Conservation (phyloP, 2,888 invertebrate species). For the Cephus pygmeus region DNA sequence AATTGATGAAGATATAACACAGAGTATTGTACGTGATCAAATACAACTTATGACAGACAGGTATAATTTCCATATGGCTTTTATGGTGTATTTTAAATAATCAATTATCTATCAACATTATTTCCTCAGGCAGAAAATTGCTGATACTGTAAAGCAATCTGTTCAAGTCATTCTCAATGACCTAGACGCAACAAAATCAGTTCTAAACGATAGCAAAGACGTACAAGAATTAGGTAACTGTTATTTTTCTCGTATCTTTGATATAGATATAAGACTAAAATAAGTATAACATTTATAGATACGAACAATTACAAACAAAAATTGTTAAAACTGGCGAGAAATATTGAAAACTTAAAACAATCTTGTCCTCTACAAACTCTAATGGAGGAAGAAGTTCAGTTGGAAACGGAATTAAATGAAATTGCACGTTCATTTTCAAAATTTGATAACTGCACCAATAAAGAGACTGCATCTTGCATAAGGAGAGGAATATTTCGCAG, state of each 20-base stretch:
- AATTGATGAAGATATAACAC: constrained; percentile 40
- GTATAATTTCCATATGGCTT: constrained; percentile 32
- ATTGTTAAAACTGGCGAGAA: constrained; percentile 48
- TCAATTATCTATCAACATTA: constrained; percentile 12
- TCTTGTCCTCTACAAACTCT: constrained; percentile 37
- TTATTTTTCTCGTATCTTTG: background rate
- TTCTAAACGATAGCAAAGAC: constrained; percentile 36
- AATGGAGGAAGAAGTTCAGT: constrained; percentile 39
- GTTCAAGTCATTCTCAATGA: constrained; percentile 39
- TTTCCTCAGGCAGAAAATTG: constrained; percentile 31
- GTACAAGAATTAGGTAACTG: constrained; percentile 47
- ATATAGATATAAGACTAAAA: constrained; percentile 5
- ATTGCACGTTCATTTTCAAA: constrained; percentile 40
- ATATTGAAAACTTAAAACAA: constrained; percentile 51
- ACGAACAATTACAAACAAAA: constrained; percentile 45
- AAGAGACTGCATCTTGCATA: background rate
- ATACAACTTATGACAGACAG: constrained; percentile 38
- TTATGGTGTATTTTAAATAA: constrained; percentile 17
- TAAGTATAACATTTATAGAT: constrained; percentile 38
- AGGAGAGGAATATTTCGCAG: constrained; percentile 8
- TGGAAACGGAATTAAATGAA: constrained; percentile 44
- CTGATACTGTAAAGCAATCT: constrained; percentile 27
- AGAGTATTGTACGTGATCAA: constrained; percentile 39
- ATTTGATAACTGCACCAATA: constrained; percentile 35
- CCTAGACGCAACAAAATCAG: constrained; percentile 38